Evolutionary conservation across 92 coral and sea anemone species (phyloP).

Genomic region (Anthopleura xanthogrammica): DNA sequence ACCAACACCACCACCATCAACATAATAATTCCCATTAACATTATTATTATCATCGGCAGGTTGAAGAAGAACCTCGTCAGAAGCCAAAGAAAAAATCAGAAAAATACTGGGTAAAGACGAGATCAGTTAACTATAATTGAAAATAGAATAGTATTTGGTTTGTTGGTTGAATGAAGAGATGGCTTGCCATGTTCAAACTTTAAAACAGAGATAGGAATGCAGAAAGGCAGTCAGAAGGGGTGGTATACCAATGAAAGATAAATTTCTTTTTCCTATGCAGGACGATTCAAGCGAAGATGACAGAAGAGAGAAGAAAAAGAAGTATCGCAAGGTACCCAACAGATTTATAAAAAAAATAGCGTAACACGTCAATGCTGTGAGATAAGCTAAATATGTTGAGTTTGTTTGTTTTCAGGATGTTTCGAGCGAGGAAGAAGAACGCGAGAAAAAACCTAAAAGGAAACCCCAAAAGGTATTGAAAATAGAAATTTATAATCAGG

Average conservation of each 20-base stretch:
- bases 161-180: neutral
- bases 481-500: too few species aligned
- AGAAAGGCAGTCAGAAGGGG: neutral
- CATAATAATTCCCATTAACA: neutral
- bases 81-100: neutral
- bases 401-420: neutral
- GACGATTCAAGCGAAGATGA: constrained; percentile 25
- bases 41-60: neutral
- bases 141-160: neutral
- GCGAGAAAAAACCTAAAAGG: neutral
- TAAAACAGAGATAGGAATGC: neutral
- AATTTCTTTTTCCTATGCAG: neutral
- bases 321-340: too few species aligned
- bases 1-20: too few species aligned
- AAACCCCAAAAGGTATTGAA: neutral
- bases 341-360: too few species aligned
- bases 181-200: neutral
- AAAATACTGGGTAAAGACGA: neutral
- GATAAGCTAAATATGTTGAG: neutral
- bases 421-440: neutral
- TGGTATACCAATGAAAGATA: too few species aligned
- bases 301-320: neutral
- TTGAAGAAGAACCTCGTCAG: constrained; percentile 2
- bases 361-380: too few species aligned
- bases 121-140: too few species aligned